Evolutionary conservation across 2,888 invertebrate species (phyloP), one percentile per base, ranked within the genome.

Genomic region (Troides aeacus): DNA sequence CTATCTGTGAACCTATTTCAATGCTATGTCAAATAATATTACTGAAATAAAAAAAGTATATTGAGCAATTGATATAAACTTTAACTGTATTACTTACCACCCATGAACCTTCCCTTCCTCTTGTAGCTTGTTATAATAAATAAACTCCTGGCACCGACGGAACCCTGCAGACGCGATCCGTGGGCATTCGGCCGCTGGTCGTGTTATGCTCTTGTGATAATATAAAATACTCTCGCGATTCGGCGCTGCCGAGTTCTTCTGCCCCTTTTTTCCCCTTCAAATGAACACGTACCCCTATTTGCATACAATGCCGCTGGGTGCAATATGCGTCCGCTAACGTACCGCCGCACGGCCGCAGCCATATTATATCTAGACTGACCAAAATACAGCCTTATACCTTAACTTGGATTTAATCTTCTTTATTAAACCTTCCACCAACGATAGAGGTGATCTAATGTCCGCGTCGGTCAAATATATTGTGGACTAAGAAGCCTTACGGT

Each of bases 251-350:
- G 61, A 68, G 71, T 77, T 75, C 74, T 77, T 70, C 70, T 74
- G 76, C 76, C 66, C 46, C 30, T 75, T 81, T 83, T 84, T 85
- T 87, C 85, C 84, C 81, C 78, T 84, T 78, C 76, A 87, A 88
- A 89, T 87, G 86, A 85, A 90, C 91, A 92, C 87, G 90, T 88
- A 81, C 81, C 74, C 62, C 70, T 74, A 90, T 92, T 92, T 88
- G 92, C 92, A 92, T 92, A 92, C 92, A 92, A 92, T 92, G 86
- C 84, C 71, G 62, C 68, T 77, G 82, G 85, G 89, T 88, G 90
- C 90, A 88, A 89, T 90, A 90, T 89, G 90, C 83, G 77, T 77
- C 77, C 79, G 84, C 87, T 87, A 88, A 88, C 86, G 81, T 80
- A 75, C 69, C 61, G 68, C 71, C 56, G 70, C 70, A 64, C 62